Evolutionary conservation across 64 coral and sea anemone genomes (phyloP).

Genomic region (Porites australiensis): DNA sequence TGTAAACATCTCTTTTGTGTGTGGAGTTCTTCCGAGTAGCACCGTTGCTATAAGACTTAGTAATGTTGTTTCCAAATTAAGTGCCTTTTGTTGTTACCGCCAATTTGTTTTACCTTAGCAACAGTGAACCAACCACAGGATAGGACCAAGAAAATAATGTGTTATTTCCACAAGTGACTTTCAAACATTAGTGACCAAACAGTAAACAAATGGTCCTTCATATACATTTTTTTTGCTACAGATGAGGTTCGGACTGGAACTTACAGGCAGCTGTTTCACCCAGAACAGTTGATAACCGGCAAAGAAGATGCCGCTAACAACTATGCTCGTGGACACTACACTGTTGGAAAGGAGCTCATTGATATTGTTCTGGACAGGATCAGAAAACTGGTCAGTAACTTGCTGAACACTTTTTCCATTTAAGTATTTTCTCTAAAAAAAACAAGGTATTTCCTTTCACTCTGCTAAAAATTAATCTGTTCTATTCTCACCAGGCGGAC

Average conservation of each 20-base stretch:
- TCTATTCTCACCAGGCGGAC: constrained; percentile 21
- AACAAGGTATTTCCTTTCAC: not conserved
- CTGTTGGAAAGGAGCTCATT: constrained; percentile 51
- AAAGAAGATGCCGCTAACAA: constrained; percentile 57
- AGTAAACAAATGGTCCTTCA: not conserved
- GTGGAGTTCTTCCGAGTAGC: too few relatives aligned
- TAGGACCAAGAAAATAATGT: too few relatives aligned
- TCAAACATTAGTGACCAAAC: not conserved
- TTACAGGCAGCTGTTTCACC: constrained; percentile 48
- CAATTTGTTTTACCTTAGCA: too few relatives aligned
- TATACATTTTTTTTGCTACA: not conserved
- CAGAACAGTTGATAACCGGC: constrained; percentile 39
- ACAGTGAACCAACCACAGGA: too few relatives aligned
- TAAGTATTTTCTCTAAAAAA: too few relatives aligned
- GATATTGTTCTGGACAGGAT: constrained; percentile 31
- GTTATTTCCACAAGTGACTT: not conserved
- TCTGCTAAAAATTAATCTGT: not conserved
- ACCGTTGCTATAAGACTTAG: too few relatives aligned
- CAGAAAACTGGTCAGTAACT: constrained; percentile 22
- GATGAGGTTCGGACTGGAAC: constrained; percentile 43
- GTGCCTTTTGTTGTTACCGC: too few relatives aligned
- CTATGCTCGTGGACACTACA: constrained; percentile 54
- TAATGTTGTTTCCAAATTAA: too few relatives aligned
- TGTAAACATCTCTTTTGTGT: too few relatives aligned
- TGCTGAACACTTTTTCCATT: not conserved